Conservation (phyloP, 2,113 vertebrate species). For the Micronisus gabar region DNA sequence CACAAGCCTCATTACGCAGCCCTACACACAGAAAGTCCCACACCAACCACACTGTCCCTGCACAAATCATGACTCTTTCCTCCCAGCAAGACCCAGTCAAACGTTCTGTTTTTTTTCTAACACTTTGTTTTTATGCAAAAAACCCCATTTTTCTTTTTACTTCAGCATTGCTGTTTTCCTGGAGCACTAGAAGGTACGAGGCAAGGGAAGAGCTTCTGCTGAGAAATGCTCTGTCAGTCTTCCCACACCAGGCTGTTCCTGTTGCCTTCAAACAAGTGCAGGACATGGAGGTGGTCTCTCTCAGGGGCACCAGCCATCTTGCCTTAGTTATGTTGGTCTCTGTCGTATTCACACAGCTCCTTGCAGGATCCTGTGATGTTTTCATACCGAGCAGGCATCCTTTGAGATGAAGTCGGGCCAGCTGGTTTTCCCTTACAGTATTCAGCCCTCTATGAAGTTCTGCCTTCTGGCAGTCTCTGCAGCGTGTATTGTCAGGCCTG, state of each 20-base stretch:
- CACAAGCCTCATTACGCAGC: not conserved
- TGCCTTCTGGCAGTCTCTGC: not conserved
- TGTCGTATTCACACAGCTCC: not conserved
- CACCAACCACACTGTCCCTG: not conserved
- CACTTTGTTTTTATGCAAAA: not conserved
- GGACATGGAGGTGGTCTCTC: not conserved
- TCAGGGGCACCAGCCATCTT: not conserved
- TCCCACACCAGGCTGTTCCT: not conserved
- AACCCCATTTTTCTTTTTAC: not conserved
- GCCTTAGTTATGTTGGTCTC: not conserved
- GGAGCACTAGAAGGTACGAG: not conserved
- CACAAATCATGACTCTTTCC: not conserved
- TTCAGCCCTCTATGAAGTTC: not conserved
- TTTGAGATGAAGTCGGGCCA: not conserved
- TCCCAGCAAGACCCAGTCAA: not conserved
- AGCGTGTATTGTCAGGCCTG: not conserved
- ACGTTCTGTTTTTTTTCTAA: not conserved
- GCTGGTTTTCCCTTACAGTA: not conserved
- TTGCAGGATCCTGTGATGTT: rapidly evolving
- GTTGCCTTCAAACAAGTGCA: not conserved
- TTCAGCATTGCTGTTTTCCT: not conserved
- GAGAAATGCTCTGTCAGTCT: not conserved
- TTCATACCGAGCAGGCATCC: not conserved
- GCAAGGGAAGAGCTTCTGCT: not conserved
- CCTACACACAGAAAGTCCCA: not conserved